These are phyloP conservation scores for Psilanteris sp. DNA, from an alignment of 1,140 invertebrate genomes.

Conservation along the genomic window DNA sequence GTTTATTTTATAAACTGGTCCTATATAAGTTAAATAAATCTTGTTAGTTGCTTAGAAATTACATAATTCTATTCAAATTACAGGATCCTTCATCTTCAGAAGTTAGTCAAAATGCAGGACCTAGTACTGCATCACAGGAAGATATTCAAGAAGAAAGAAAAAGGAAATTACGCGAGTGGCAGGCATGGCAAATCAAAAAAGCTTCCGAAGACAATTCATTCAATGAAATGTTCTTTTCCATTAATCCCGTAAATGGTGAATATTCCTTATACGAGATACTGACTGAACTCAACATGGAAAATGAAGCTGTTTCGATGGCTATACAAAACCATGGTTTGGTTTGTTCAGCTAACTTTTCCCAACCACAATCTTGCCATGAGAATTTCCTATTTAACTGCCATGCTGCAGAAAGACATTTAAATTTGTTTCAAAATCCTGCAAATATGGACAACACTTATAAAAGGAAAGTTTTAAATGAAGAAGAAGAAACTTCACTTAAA, in stretches of 20 bases:
- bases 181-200: conserved; percentile 85
- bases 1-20: too few relatives aligned
- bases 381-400: conserved; percentile 10
- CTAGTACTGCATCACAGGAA: conserved; percentile 18
- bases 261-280: conserved; percentile 80
- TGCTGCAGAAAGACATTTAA: background rate
- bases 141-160: conserved; percentile 62
- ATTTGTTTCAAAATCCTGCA: conserved; percentile 1
- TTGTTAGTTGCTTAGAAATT: background rate
- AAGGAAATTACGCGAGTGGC: conserved; percentile 81
- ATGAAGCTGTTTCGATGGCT: conserved; percentile 83
- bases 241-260: conserved; percentile 73
- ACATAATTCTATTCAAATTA: background rate
- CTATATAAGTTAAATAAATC: too few relatives aligned
- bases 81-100: conserved; percentile 4
- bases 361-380: conserved; percentile 32
- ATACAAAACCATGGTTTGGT: conserved; percentile 75
- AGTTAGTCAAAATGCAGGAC: conserved; percentile 3
- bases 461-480: background rate
- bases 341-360: conserved; percentile 76
- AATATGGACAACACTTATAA: conserved; percentile 4
- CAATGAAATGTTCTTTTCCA: conserved; percentile 82
- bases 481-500: conserved; percentile 51
- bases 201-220: conserved; percentile 87
- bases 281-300: conserved; percentile 80